Percentiles rank a stretch among this genome's conserved stretches.
These are phyloP conservation scores for Micropoecilia bifurca DNA, from an alignment of 2,797 vertebrate species.

Conservation along the genomic window DNA sequence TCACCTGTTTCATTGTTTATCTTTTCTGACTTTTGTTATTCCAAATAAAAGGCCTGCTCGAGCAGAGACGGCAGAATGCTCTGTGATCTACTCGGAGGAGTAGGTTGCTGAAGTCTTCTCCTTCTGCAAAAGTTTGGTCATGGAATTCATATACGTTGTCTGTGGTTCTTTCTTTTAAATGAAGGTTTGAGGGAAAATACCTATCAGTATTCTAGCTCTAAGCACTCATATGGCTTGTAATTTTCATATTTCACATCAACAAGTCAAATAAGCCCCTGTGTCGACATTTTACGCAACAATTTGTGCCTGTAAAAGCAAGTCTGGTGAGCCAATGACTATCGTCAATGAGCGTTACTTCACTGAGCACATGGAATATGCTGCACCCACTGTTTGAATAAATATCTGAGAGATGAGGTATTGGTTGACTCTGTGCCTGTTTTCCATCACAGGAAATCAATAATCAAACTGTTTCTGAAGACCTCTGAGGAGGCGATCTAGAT, in stretches of 20 bases:
- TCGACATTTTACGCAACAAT: conserved; percentile 35
- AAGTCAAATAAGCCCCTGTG: conserved; percentile 26
- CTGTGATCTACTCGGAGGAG: no score
- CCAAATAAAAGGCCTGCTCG: no score
- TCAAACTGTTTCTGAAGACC: conserved; percentile 30
- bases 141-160: no score
- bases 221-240: not conserved
- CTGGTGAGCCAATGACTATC: conserved; percentile 17
- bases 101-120: no score
- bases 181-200: no score
- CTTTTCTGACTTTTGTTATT: no score
- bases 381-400: conserved; percentile 14
- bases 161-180: no score
- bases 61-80: no score
- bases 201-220: not conserved
- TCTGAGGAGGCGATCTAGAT: not conserved
- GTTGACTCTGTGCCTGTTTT: conserved; percentile 8
- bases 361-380: not conserved
- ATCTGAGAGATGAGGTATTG: not conserved
- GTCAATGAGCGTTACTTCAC: conserved; percentile 14
- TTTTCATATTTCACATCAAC: conserved; percentile 17
- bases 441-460: not conserved
- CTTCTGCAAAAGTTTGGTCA: no score
- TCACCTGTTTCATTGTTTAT: no score
- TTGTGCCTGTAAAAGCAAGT: conserved; percentile 49